Percentiles rank a stretch among this genome's conserved stretches.
These are phyloP conservation scores for Lissonota sp. DNA, from an alignment of 2,888 invertebrate genomes.

Conservation along the genomic window DNA sequence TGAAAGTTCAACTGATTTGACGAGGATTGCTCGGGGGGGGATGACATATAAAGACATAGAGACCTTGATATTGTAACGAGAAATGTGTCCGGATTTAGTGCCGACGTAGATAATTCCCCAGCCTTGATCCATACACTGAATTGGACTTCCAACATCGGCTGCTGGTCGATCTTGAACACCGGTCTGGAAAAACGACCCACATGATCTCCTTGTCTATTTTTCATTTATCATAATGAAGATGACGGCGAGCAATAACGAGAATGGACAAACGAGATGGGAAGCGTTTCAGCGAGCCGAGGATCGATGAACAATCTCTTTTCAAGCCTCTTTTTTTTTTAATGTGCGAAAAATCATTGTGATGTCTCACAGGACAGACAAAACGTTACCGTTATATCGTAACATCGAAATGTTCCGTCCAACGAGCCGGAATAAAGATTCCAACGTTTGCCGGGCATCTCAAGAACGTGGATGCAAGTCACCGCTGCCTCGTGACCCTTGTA, in stretches of 20 bases:
- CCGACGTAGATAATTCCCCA: conserved; percentile 91
- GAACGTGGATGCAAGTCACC: conserved; percentile 87
- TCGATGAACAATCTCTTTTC: not conserved
- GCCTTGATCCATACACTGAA: conserved; percentile 90
- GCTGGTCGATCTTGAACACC: conserved; percentile 85
- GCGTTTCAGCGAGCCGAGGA: not conserved
- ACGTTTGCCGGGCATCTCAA: conserved; percentile 81
- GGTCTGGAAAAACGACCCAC: conserved; percentile 83
- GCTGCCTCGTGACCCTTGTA: conserved; percentile 86
- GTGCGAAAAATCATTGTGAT: not conserved
- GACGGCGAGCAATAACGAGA: not conserved
- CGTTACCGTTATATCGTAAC: conserved; percentile 86
- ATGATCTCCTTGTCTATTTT: not conserved
- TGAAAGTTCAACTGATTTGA: not conserved
- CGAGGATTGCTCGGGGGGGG: not conserved
- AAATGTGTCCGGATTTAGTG: conserved; percentile 89
- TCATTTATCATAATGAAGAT: not conserved
- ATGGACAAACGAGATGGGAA: not conserved
- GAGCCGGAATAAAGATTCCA: conserved; percentile 87
- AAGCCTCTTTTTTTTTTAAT: not conserved
- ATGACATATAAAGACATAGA: conserved; percentile 16
- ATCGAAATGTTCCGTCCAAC: conserved; percentile 86
- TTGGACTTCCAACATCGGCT: conserved; percentile 86
- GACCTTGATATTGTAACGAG: conserved; percentile 89
- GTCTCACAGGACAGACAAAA: not conserved